Evolutionary conservation across 2,113 vertebrate genomes (phyloP), one percentile per base, ranked within the genome.

Genomic region (Nothocercus nigrocapillus): DNA sequence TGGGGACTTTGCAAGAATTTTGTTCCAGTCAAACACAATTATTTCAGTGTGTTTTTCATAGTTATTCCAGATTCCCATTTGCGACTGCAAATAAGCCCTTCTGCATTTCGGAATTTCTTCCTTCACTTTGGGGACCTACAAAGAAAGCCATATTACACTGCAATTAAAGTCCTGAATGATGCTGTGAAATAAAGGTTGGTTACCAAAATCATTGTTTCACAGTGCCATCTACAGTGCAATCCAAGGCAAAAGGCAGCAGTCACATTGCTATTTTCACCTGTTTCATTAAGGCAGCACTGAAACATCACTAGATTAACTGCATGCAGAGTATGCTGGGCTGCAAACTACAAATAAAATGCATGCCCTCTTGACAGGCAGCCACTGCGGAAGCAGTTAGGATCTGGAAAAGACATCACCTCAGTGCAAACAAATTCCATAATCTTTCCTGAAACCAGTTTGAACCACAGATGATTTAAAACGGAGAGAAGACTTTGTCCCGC

Each of bases 11-110:
- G 82, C 84, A 93, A 97, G 92, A 96, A 94, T 95, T 95, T 96
- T 97, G 93, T 94, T 98, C 96, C 95, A 97, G 97, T 96, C 97
- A 95, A 97, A 97, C 84, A 96, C 96, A 93, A 96, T 98, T 98
- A 98, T 94, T 98, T 97, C 95, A 94, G 94, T 86, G 92, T 90
- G 67, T 92, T 82, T 96, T 97, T 97, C 94, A 95, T 92, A 95
- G 88, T 89, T 94, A 93, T 75, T 96, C 95, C 97, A 96, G 97
- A 96, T 91, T 97, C 94, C 98, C 97, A 97, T 97, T 97, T 96
- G 97, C 84, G 3, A 84, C 77, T 90, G 89, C 90, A 91, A 94
- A 95, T 95, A 95, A 97, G 72, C 96, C 95, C 97, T 93, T 97
- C 96, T 96, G 96, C 97, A 96, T 91, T 92, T 97, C 93, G 96